Conservation (phyloP, 2,797 vertebrate genomes). For the Halcyon chelicuti region DNA sequence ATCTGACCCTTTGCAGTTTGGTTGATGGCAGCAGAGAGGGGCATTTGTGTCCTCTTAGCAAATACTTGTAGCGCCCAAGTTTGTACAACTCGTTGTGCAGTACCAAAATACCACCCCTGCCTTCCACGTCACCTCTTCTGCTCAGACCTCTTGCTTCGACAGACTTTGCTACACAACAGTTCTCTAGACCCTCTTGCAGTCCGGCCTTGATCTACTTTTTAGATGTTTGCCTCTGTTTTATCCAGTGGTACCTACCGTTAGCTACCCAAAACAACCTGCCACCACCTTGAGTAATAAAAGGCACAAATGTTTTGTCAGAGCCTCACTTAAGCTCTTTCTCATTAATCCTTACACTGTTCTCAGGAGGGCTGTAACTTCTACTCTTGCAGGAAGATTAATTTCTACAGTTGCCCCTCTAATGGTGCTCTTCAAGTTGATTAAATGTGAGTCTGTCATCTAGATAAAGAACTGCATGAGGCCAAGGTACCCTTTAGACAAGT, state of each 20-base stretch:
- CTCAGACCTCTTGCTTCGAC: not conserved
- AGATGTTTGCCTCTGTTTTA: not conserved
- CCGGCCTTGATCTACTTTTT: not conserved
- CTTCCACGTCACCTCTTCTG: not conserved
- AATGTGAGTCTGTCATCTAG: not conserved
- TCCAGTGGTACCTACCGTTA: not conserved
- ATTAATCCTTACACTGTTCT: not conserved
- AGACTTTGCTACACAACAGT: not conserved
- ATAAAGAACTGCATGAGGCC: not conserved
- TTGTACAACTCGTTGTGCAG: not conserved
- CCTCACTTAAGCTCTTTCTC: not conserved
- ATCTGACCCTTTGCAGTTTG: accelerated
- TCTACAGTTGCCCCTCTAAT: not conserved
- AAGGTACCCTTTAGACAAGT: not conserved
- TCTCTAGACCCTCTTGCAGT: not conserved
- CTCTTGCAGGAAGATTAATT: not conserved
- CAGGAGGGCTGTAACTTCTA: not conserved
- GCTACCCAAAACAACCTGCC: not conserved
- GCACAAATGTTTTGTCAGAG: not conserved
- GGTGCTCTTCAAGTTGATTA: not conserved
- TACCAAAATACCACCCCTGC: accelerated
- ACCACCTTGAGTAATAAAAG: not conserved
- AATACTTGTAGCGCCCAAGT: not conserved
- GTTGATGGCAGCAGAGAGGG: not conserved
- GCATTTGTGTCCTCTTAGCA: not conserved